Base-by-base conservation (phyloP, 2,888 invertebrate genomes). In the Epinotia demarniana region DNA sequence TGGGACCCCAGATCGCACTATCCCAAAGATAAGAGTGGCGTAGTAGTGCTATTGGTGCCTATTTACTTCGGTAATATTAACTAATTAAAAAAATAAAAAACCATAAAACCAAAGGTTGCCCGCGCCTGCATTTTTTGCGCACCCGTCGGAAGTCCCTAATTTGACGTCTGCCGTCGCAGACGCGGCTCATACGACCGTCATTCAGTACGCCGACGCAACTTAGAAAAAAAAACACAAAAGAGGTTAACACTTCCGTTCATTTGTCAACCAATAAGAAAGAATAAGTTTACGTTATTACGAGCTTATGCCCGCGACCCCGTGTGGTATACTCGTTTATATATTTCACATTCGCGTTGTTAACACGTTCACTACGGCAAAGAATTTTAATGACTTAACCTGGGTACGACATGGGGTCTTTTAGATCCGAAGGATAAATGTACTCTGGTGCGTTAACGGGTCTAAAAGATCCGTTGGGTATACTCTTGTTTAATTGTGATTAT, bases 201-300 rank as follows among this genome's bases (percentile, higher is more conserved):
- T 46, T 66, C 27, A n/a, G 16, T 8, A 19, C 18, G 67, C 55
- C 23, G 46, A 69, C 58, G 46, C 46, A 69, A 60, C 33, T 9
- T 13, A 58, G 39, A 23, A 69, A 69, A 55, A 67, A 12, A 6
- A 53, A 23, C 68, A 68, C 68, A 69, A 60, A 27, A 57, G 69
- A 60, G 69, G 69, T 69, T 60, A 46, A 60, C 69, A 69, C 69
- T 69, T 69, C 69, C 69, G 68, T 46, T 43, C 46, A 60, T 69
- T 69, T 69, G 60, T 69, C 23, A 43, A 60, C 23, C 5, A 9
- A 39, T 23, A 57, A 33, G 18, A 49, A 16, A 49, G 46, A 27
- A 27, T 27, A 27, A 27, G 23, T 27, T 23, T 27, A 27, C 23
- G 23, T 27, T 27, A 27, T 27, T 27, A 27, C 23, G 2, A 27